Base-by-base conservation (phyloP, 2,113 vertebrate genomes). In the Perccottus glenii region DNA sequence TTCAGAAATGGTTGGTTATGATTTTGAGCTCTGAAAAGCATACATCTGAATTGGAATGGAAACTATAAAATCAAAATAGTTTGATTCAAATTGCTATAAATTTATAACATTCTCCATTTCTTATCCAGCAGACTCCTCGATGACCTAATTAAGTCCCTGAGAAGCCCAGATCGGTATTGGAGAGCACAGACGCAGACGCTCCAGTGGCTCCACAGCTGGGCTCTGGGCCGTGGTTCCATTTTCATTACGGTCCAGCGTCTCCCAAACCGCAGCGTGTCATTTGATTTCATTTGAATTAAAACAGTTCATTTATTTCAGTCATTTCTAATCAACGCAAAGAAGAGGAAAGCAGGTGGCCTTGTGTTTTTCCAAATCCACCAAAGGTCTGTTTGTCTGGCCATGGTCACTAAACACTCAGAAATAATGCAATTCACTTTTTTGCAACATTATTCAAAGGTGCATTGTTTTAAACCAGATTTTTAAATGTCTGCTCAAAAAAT, bases 201-300 rank as follows among this genome's bases (percentile, higher is more conserved):
- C 62, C 73, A 69, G 67, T 42, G 6, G 73, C 68, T 82, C 60
- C 84, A 78, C 88, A 90, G 87, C 85, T 91, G 89, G 85, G 83
- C 79, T 82, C 68, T 40, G 9, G 61, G 67, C 36, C 64, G 57
- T 49, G 5, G 70, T 58, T 88, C 78, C 81, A 77, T 86, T 87
- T 83, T 85, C 83, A 87, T 89, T 84, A 83, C 12, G 60, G 67
- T 70, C 75, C 75, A 19, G 64, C 63, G 6, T 72, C 77, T 77
- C 86, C 35, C 65, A 64, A 72, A 75, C 83, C 53, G 1, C 68
- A 1, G 53, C 85, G 73, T 83, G 73, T 89, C 88, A 88, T 89
- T 88, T 82, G 83, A 91, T 89, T 89, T 84, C 76, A 84, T 86
- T 81, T 65, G 73, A 85, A 81, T 86, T 85, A 85, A 79, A 85